phyloP scores from a whole-genome alignment of 1,140 invertebrate species.

The Parapsyche elsis region DNA sequence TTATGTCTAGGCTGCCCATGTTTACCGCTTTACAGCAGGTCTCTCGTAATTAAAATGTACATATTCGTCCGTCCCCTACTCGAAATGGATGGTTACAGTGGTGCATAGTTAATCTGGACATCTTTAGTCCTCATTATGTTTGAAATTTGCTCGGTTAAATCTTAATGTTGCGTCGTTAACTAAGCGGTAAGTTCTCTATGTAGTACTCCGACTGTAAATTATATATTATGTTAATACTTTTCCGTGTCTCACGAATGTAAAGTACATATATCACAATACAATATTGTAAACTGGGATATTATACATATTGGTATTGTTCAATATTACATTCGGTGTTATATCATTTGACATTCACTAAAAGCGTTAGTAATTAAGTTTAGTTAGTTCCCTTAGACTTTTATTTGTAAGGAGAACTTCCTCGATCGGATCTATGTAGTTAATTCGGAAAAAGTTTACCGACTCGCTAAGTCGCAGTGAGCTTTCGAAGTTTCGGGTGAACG shows the following conservation, averaged over 20 bases:
- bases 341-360: not conserved
- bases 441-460: slow-evolving; percentile 10
- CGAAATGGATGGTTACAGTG: not conserved
- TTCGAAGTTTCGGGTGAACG: not conserved
- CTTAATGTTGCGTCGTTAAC: not conserved
- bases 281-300: too few relatives aligned
- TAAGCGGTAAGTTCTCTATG: not conserved
- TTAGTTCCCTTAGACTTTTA: not conserved
- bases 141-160: slow-evolving; percentile 5
- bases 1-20: too few relatives aligned
- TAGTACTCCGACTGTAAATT: too few relatives aligned
- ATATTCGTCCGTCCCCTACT: too few relatives aligned
- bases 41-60: too few relatives aligned
- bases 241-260: not conserved
- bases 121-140: not conserved
- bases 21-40: too few relatives aligned
- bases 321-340: not conserved
- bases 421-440: slow-evolving; percentile 12
- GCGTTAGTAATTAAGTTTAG: not conserved
- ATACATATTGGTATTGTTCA: too few relatives aligned
- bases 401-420: not conserved
- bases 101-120: not conserved
- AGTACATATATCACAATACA: too few relatives aligned
- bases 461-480: slow-evolving; percentile 3
- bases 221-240: slow-evolving; percentile 6